Conservation (phyloP, 2,113 vertebrate species). For the Caloenas nicobarica region DNA sequence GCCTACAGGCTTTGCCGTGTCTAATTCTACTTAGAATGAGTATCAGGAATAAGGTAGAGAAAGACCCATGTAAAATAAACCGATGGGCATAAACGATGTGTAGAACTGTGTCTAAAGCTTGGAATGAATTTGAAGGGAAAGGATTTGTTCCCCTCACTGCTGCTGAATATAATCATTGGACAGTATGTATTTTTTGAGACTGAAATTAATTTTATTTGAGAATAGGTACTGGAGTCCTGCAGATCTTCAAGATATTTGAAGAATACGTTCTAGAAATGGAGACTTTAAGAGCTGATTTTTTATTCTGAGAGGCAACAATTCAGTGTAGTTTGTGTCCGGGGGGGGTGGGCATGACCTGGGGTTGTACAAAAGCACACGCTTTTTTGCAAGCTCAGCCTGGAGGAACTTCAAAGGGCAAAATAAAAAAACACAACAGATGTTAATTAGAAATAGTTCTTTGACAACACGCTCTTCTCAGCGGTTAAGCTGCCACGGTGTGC, state of each 20-base stretch:
- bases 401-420: slow-evolving; percentile 36
- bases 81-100: rapidly evolving
- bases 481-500: not conserved
- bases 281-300: not conserved
- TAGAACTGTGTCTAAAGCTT: not conserved
- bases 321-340: not conserved
- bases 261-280: not conserved
- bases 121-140: not conserved
- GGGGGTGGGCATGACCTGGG: not conserved
- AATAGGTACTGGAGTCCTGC: not conserved
- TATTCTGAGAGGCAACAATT: not conserved
- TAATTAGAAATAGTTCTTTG: slow-evolving; percentile 18
- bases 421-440: not conserved
- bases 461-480: not conserved
- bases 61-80: not conserved
- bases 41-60: not conserved
- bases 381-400: slow-evolving; percentile 15
- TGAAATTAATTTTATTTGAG: not conserved
- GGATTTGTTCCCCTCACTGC: not conserved
- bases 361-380: not conserved
- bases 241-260: not conserved
- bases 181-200: not conserved
- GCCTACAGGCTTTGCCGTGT: not conserved
- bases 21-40: not conserved
- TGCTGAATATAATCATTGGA: not conserved